Percentiles rank a stretch among this genome's conserved stretches.
Conservation (phyloP, 2,797 vertebrate species). For the Mus caroli region DNA sequence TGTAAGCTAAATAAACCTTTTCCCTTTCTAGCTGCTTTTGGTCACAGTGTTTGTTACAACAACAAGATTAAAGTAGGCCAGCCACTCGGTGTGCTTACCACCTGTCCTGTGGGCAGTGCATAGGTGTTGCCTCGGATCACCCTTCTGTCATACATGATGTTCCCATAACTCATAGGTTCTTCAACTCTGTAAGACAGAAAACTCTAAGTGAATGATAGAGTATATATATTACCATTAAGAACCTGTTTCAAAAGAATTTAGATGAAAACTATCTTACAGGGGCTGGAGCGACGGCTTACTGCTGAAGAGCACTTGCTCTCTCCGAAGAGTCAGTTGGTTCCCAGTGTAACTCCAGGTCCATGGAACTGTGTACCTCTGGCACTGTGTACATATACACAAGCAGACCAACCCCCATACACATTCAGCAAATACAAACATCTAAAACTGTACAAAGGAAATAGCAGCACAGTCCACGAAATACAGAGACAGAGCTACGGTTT, state of each 20-base stretch:
- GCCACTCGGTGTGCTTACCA: conserved; percentile 85
- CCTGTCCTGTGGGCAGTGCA: conserved; percentile 85
- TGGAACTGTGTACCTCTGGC: not conserved
- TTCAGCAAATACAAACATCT: not conserved
- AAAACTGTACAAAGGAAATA: not conserved
- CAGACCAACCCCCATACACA: not conserved
- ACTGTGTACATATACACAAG: not conserved
- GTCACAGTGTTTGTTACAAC: not conserved
- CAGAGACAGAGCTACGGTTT: not conserved
- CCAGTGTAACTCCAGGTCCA: not conserved
- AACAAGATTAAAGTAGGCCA: not conserved
- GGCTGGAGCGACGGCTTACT: too few relatives aligned
- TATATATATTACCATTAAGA: not conserved
- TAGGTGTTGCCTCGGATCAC: conserved; percentile 95
- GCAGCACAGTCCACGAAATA: not conserved
- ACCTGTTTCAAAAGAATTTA: conserved; percentile 12
- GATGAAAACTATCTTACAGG: not conserved
- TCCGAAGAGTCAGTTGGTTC: not conserved
- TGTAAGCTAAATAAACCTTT: not conserved
- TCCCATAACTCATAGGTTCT: conserved; percentile 86
- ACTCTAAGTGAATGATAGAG: not conserved
- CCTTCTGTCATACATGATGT: conserved; percentile 96
- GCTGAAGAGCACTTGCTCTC: not conserved
- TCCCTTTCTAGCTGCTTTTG: not conserved
- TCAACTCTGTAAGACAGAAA: conserved; percentile 87